Evolutionary conservation across 2,797 vertebrate genomes (phyloP).

Genomic region (Apogon talboti): DNA sequence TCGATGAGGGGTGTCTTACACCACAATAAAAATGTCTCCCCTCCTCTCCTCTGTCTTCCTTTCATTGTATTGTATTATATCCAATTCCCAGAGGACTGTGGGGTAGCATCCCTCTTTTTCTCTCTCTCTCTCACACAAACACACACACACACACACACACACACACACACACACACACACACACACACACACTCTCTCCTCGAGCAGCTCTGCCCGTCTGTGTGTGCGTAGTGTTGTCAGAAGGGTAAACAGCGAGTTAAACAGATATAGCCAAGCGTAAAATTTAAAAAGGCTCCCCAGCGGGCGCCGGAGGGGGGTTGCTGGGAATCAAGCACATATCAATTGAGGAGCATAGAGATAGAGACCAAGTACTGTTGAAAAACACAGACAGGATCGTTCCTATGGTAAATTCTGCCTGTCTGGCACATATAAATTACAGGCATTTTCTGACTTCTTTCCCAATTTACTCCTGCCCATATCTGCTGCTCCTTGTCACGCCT

Average conservation of each 20-base stretch:
- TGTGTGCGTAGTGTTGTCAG: constrained; percentile 84
- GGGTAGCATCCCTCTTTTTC: constrained; percentile 38
- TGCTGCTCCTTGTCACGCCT: background rate
- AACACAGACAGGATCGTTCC: constrained; percentile 5
- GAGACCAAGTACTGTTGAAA: constrained; percentile 42
- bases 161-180: too few species aligned
- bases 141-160: too few species aligned
- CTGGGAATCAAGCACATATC: constrained; percentile 99
- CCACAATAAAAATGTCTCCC: constrained; percentile 64
- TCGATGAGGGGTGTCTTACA: constrained; percentile 45
- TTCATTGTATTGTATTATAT: constrained; percentile 76
- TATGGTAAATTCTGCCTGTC: constrained; percentile 16
- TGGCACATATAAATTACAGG: constrained; percentile 41
- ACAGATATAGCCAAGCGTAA: constrained; percentile 99
- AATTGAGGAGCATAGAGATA: constrained; percentile 82
- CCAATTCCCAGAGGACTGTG: constrained; percentile 65
- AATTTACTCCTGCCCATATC: constrained; percentile 8
- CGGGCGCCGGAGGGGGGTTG: constrained; percentile 91
- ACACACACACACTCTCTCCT: constrained; percentile 38
- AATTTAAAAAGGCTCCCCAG: constrained; percentile 98
- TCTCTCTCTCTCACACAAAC: constrained; percentile 16
- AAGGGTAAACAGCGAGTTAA: constrained; percentile 99
- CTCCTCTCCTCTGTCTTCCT: constrained; percentile 56
- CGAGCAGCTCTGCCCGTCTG: constrained; percentile 35
- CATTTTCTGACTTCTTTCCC: constrained; percentile 22